Evolutionary conservation across 2,888 invertebrate genomes (phyloP), one percentile per base, ranked within the genome.

Genomic region (Philonicus albiceps): DNA sequence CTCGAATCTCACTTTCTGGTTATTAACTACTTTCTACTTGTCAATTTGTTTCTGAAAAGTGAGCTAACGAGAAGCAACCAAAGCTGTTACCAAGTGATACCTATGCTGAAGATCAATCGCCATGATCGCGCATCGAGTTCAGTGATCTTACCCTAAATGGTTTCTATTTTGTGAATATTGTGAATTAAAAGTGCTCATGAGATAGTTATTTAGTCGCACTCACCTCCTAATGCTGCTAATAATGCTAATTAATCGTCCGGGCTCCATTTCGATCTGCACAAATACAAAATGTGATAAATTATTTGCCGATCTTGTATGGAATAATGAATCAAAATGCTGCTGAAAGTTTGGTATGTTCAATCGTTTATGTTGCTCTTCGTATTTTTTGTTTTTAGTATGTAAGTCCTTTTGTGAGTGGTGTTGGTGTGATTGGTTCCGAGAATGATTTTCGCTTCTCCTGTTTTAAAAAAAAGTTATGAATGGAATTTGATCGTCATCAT

Each of bases 321-420:
- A 91, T 90, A 90, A 92, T 92, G 92, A 91, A 90, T 89, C 92
- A 92, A 91, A 92, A 92, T 92, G 92, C 91, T 90, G 91, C 92
- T 90, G 92, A 92, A 89, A 92, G 92, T 91, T 90, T 92, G 92
- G 92, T 92, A 90, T 91, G 92, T 91, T 43, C 88, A 87, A 87
- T 87, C 85, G 34, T 85, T 87, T 83, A 72, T 49, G 85, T 55
- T 86, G 78, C 78, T 37, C 55, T 72, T 53, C 34, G 40, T 49
- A 85, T 73, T 49, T 83, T 13, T 43, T 53, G 11, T 4, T 55
- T 22, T 64, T n/a, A 53, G 22, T 55, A 55, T 11, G 22, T 64
- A 16, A 85, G 85, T 85, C 49, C 49, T 73, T 55, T 64, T 55
- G 72, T 73, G 81, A 30, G 31, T 81, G 55, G 37, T 81, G 19